phyloP scores from a whole-genome alignment of 2,797 vertebrate genomes.

The Cryptoblepharus egeriae region DNA sequence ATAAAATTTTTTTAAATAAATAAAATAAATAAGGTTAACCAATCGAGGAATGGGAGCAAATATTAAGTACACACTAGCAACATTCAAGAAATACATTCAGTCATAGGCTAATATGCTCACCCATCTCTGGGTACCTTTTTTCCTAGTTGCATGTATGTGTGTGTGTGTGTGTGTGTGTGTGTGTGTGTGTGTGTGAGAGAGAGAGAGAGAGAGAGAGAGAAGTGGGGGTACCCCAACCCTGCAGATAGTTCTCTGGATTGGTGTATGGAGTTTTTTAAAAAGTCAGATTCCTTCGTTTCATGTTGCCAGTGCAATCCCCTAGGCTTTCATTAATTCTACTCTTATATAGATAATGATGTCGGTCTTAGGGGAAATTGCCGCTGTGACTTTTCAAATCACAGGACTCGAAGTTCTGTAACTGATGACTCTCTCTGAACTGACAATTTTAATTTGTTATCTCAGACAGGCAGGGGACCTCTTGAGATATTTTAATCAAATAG shows the following conservation, averaged over 20 bases:
- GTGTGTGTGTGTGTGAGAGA: no score
- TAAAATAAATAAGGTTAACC: no score
- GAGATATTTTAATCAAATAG: slow-evolving; percentile 30
- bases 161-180: no score
- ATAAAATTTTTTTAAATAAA: no score
- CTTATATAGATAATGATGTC: slow-evolving; percentile 18
- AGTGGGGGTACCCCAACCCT: background rate
- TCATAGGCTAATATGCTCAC: no score
- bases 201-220: no score
- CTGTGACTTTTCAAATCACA: slow-evolving; percentile 27
- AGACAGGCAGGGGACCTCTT: slow-evolving; percentile 29
- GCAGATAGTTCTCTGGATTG: background rate
- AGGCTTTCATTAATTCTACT: slow-evolving; percentile 23
- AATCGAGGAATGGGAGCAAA: no score
- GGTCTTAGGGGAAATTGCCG: background rate
- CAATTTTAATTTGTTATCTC: slow-evolving; percentile 35
- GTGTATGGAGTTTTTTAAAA: background rate
- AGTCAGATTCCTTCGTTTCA: slow-evolving; percentile 6
- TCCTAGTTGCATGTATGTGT: no score
- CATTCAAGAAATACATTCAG: no score
- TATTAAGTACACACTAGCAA: no score
- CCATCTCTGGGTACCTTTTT: no score
- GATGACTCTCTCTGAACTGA: slow-evolving; percentile 27
- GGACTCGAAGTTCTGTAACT: slow-evolving; percentile 3
- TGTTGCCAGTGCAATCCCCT: background rate